Evolutionary conservation across 2,888 invertebrate genomes (phyloP), one percentile per base, ranked within the genome.

Genomic region (Camptogramma bilineatum): DNA sequence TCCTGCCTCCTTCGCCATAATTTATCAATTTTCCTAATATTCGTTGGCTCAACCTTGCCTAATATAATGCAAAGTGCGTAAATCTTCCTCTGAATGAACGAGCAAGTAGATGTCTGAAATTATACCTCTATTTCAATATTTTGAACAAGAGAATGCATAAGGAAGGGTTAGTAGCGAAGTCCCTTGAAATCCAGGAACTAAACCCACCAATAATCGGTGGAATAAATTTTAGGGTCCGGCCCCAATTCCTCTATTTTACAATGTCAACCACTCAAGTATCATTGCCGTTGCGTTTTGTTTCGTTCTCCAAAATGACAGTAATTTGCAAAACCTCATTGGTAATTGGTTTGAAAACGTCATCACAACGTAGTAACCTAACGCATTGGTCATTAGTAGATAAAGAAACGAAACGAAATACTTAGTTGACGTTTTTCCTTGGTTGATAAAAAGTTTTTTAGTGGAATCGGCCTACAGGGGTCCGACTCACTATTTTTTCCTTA

Each of bases 201-300:
- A 75, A 77, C 75, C 74, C 65, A 67, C 67, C 60, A 77, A 73
- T 78, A 81, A 79, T 77, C 68, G 69, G 68, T 59, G 56, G 73
- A 74, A 82, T 81, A 78, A 80, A 79, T 78, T 79, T 75, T 73
- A 62, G 58, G 69, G 65, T 61, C 62, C 63, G 13, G 50, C 64
- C 48, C 53, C 17, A n/a, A 39, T 59, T 52, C 52, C 54, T 55
- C 51, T 8, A 28, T 28, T 3, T 28, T n/a, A n/a, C n/a, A n/a
- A n/a, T n/a, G n/a, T n/a, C n/a, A n/a, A n/a, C n/a, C n/a, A n/a
- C n/a, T n/a, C n/a, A n/a, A n/a, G n/a, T n/a, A n/a, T n/a, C n/a
- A n/a, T n/a, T n/a, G n/a, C n/a, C n/a, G n/a, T n/a, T n/a, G n/a
- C n/a, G n/a, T n/a, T n/a, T n/a, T n/a, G n/a, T n/a, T n/a, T n/a